A percentile compares a stretch with the other conserved stretches of the same genome.
These are phyloP conservation scores for Seira ritae DNA, from an alignment of 2,888 invertebrate genomes.

Conservation along the genomic window DNA sequence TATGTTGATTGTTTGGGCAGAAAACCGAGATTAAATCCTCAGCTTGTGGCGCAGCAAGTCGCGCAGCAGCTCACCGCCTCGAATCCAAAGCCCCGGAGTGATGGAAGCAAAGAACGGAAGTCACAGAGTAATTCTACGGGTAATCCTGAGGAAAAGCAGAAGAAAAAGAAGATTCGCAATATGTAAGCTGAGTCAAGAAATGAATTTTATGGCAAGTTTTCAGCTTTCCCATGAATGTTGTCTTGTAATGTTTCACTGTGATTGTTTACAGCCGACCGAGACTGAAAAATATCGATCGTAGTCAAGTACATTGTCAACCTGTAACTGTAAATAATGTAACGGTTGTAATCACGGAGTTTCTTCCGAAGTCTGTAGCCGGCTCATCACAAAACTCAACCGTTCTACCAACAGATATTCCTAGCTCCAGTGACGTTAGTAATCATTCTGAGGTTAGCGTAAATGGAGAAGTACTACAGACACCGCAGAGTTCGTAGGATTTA, in stretches of 20 bases:
- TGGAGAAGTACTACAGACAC: slow-evolving; percentile 69
- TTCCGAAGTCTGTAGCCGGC: slow-evolving; percentile 80
- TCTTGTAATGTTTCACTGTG: neutral
- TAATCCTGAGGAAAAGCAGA: slow-evolving; percentile 73
- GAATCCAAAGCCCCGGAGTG: slow-evolving; percentile 75
- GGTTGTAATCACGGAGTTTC: slow-evolving; percentile 97
- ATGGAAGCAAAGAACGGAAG: slow-evolving; percentile 76
- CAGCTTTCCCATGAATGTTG: neutral
- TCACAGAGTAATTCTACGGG: slow-evolving; percentile 74
- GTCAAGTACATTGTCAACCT: slow-evolving; percentile 93
- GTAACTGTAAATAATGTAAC: slow-evolving; percentile 98
- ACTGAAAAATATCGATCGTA: slow-evolving; percentile 94
- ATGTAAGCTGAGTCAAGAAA: slow-evolving; percentile 72
- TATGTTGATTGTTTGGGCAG: slow-evolving; percentile 76
- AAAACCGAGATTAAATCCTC: slow-evolving; percentile 97
- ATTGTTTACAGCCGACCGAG: slow-evolving; percentile 79
- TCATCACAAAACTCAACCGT: slow-evolving; percentile 70
- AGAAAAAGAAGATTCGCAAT: slow-evolving; percentile 75
- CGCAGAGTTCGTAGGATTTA: slow-evolving; percentile 66
- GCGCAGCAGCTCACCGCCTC: slow-evolving; percentile 80
- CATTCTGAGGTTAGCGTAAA: slow-evolving; percentile 73
- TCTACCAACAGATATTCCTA: slow-evolving; percentile 71
- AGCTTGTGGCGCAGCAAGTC: slow-evolving; percentile 95
- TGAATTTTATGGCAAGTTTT: neutral
- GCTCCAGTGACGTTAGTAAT: slow-evolving; percentile 72